Evolutionary conservation across 2,888 invertebrate species (phyloP), one percentile per base, ranked within the genome.

Genomic region (Acrocyrtus sp.): DNA sequence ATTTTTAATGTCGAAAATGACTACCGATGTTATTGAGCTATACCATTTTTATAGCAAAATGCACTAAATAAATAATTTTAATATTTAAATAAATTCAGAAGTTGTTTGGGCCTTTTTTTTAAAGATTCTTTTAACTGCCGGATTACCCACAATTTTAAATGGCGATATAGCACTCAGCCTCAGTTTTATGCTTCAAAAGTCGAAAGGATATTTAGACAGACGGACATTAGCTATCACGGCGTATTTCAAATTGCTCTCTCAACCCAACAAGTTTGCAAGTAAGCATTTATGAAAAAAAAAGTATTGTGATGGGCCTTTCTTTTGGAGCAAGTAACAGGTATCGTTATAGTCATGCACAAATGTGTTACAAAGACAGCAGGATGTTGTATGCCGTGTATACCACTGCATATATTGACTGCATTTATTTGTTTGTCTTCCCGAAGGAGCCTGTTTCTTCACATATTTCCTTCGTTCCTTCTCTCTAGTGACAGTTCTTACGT

Each of bases 401-500:
- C 5, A 45, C 17, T 45, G 45, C 45, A 4, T 6, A 39, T 10
- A 39, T 39, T 12, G 12, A 10, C 39, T n/a, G n/a, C n/a, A 62
- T 62, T 39, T 61, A 39, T 22, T 43, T 19, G 41, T 43, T 51
- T 29, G 19, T 62, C 62, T 62, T 62, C 41, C 41, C 43, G 41
- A 8, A 43, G n/a, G n/a, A 50, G 61, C 54, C 53, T 63, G 53
- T 63, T 53, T 61, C 47, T 61, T 48, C 47, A 50, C 50, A 21
- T 45, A 63, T 53, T 53, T 63, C 53, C 63, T 63, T 45, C 53
- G 21, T 48, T 21, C 3, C 48, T 12, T 12, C 34, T 34, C 12
- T 12, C 34, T 34, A 8, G 6, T 34, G 34, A 34, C 34, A 34
- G 34, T 45, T 62, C 21, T 53, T 65, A 47, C 47, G 51, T 63